phyloP scores from a whole-genome alignment of 2,888 invertebrate species.

The Phortica magna region DNA sequence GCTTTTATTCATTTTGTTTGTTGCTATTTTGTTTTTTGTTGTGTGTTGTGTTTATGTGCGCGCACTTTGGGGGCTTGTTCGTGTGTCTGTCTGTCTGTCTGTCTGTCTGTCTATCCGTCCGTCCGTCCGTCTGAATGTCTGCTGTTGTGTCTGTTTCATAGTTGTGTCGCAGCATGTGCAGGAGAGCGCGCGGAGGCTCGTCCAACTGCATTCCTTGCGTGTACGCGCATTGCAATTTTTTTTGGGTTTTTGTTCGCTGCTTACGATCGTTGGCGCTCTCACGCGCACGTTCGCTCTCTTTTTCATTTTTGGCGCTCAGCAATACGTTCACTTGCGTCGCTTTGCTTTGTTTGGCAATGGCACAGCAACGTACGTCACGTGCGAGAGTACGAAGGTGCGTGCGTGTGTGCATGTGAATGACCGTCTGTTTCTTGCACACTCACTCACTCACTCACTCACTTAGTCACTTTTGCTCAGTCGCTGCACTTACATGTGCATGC shows the following conservation, averaged over 20 bases:
- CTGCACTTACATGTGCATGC: not conserved
- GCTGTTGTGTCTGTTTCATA: not conserved
- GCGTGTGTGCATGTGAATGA: too few relatives aligned
- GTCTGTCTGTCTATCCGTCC: too few relatives aligned
- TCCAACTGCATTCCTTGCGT: constrained; percentile 23
- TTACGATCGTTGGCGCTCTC: not conserved
- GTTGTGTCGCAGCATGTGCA: not conserved
- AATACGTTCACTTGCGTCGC: too few relatives aligned
- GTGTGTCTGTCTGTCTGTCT: not conserved
- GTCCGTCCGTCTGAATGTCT: not conserved
- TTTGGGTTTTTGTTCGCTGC: not conserved
- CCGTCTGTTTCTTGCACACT: too few relatives aligned
- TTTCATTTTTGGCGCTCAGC: not conserved
- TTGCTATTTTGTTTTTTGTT: too few relatives aligned
- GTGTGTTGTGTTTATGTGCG: too few relatives aligned
- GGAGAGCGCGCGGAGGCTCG: constrained; percentile 3
- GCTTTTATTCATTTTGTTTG: not conserved
- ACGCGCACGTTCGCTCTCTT: not conserved
- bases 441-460: not conserved
- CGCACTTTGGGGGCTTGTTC: constrained; percentile 14
- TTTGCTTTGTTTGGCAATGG: not conserved
- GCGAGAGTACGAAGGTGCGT: not conserved
- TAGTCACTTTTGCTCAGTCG: not conserved
- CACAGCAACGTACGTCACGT: not conserved
- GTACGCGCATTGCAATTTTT: not conserved